Evolutionary conservation across 2,888 invertebrate genomes (phyloP), one percentile per base, ranked within the genome.

Genomic region (Catotricha subobsoleta): DNA sequence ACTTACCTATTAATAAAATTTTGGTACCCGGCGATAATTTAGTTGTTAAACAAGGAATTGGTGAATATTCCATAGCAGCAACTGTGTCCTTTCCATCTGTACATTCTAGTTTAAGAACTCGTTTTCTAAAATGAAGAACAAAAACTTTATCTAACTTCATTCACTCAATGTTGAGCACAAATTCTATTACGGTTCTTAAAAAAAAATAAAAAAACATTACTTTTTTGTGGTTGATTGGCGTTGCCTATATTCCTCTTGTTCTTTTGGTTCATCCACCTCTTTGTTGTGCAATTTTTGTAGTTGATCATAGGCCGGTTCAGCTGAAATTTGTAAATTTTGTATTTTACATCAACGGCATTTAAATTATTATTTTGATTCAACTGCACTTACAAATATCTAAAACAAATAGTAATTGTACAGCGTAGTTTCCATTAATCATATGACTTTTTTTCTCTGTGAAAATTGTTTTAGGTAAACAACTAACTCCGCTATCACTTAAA

Each of bases 21-120:
- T 74, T 67, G 21, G 58, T 55, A 10, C 69, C 69, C 13, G 69
- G 69, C 27, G 50, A 43, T 43, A 60, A 48, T 46, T 60, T 60
- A 44, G 66, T 54, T 50, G 61, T 61, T 25, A 69, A 52, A 44
- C 51, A 50, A 16, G 53, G 45, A 46, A 69, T 59, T 2, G 65
- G 62, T 43, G 55, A 59, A 48, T 71, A 71, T 54, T 79, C 78
- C 52, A 76, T 70, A 1, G 68, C 78, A 48, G 64, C 59, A 10
- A 77, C 51, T 47, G 66, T 60, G 50, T 69, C 69, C 6, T 64
- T 54, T 9, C 78, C 79, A 64, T 79, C 79, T 3, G 73, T 75
- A 45, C 79, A 52, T 36, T 61, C 61, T 29, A 78, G 49, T 50
- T 71, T 62, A 35, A 77, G 53, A 61, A 74, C 68, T 47, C 77